A percentile compares a stretch with the other conserved stretches of the same genome.
These are phyloP conservation scores for Leptinotarsa lineolata DNA, from an alignment of 1,140 invertebrate genomes.

Conservation along the genomic window DNA sequence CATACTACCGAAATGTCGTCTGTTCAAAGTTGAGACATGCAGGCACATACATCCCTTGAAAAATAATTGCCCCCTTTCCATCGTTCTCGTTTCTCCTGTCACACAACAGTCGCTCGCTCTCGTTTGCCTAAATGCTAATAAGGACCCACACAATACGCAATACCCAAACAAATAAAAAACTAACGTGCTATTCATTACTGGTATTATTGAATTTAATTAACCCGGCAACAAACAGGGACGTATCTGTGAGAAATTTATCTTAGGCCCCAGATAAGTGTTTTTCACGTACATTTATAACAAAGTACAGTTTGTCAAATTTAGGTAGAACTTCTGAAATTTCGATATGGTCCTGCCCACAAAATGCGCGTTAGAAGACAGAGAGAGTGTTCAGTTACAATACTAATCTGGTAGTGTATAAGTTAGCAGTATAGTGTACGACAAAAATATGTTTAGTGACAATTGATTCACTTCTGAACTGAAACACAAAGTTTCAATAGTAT, in stretches of 20 bases:
- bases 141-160: slow-evolving; percentile 31
- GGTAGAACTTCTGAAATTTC: no score
- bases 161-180: slow-evolving; percentile 23
- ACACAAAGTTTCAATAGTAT: no score
- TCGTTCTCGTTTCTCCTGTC: slow-evolving; percentile 13
- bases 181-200: slow-evolving; percentile 28
- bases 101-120: slow-evolving; percentile 9
- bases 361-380: no score
- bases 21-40: slow-evolving; percentile 30
- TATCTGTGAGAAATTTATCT: background rate
- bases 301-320: no score
- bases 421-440: no score
- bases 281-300: no score
- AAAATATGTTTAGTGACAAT: no score
- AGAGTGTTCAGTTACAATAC: no score
- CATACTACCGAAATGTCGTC: slow-evolving; percentile 47
- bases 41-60: slow-evolving; percentile 40
- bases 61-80: slow-evolving; percentile 46
- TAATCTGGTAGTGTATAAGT: no score
- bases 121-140: slow-evolving; percentile 51
- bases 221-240: background rate
- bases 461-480: no score
- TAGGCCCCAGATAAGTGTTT: no score
- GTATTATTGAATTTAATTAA: slow-evolving; percentile 29
- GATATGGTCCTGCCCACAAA: no score